Percentiles rank a stretch among this genome's conserved stretches.
These are phyloP conservation scores for Megamerina dolium DNA, from an alignment of 2,888 invertebrate species.

Conservation along the genomic window DNA sequence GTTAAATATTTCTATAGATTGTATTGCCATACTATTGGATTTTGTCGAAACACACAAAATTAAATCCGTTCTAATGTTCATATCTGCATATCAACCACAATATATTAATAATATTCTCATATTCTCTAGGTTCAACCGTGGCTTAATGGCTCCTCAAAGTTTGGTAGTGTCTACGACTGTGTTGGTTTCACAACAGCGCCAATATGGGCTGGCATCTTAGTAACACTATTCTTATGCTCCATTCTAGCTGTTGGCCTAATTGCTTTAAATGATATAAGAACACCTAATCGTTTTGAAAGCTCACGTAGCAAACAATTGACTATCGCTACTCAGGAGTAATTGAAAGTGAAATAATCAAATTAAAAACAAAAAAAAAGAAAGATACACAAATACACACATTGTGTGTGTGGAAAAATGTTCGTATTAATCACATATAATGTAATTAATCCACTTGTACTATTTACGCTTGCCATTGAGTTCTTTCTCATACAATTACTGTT, in stretches of 20 bases:
- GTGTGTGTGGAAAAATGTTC: constrained; percentile 28
- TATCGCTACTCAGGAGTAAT: constrained; percentile 69
- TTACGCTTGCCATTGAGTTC: constrained; percentile 38
- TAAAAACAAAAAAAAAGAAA: constrained; percentile 12
- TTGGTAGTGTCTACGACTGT: constrained; percentile 80
- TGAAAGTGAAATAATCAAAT: constrained; percentile 30
- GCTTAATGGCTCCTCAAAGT: constrained; percentile 54
- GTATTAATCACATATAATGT: constrained; percentile 29
- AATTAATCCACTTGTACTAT: constrained; percentile 33
- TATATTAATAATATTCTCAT: constrained; percentile 3
- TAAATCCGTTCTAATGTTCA: too few relatives aligned
- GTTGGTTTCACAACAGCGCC: constrained; percentile 85
- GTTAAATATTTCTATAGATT: too few relatives aligned
- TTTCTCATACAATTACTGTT: constrained; percentile 39
- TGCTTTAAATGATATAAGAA: constrained; percentile 88
- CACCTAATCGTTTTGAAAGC: constrained; percentile 96
- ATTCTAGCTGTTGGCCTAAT: constrained; percentile 75
- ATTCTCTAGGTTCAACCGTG: constrained; percentile 52
- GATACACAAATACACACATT: not conserved
- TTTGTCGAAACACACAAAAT: too few relatives aligned
- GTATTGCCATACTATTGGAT: too few relatives aligned
- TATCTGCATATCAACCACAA: too few relatives aligned
- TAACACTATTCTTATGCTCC: constrained; percentile 66
- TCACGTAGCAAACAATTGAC: constrained; percentile 89
- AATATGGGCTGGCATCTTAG: constrained; percentile 87